These are phyloP conservation scores for Mechanitis messenoides DNA, from an alignment of 2,888 invertebrate genomes.

Conservation along the genomic window DNA sequence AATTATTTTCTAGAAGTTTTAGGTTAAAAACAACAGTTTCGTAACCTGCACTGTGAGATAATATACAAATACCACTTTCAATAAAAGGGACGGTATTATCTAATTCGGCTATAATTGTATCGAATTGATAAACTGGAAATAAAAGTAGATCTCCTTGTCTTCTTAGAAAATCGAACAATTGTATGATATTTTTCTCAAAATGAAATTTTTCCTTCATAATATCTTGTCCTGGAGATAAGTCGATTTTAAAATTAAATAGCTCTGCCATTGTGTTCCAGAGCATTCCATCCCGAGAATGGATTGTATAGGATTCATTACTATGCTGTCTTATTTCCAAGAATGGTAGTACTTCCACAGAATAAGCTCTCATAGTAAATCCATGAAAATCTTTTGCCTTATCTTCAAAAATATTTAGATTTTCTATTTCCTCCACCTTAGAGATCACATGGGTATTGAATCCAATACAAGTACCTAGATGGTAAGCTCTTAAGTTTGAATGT, in stretches of 20 bases:
- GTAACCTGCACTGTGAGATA: slow-evolving; percentile 55
- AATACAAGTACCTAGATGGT: slow-evolving; percentile 55
- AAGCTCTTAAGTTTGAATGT: slow-evolving; percentile 42
- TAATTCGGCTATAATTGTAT: slow-evolving; percentile 51
- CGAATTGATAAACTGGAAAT: slow-evolving; percentile 59
- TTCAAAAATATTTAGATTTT: slow-evolving; percentile 41
- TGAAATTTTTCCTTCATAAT: slow-evolving; percentile 46
- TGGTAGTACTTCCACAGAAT: slow-evolving; percentile 44
- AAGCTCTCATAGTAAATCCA: slow-evolving; percentile 47
- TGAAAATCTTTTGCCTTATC: slow-evolving; percentile 53
- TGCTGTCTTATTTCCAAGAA: slow-evolving; percentile 43
- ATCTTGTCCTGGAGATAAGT: slow-evolving; percentile 41
- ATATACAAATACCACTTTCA: slow-evolving; percentile 62
- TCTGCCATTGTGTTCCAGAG: slow-evolving; percentile 56
- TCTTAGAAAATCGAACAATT: slow-evolving; percentile 48
- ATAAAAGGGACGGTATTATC: slow-evolving; percentile 53
- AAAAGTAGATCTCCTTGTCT: slow-evolving; percentile 56
- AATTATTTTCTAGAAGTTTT: slow-evolving; percentile 42
- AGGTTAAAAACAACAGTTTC: slow-evolving; percentile 54
- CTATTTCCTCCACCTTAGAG: neutral
- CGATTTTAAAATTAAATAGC: slow-evolving; percentile 58
- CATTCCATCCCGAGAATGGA: slow-evolving; percentile 52
- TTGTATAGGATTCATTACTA: slow-evolving; percentile 41
- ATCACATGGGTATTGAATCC: slow-evolving; percentile 43
- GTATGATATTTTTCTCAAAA: slow-evolving; percentile 48